Evolutionary conservation across 2,888 invertebrate genomes (phyloP), one percentile per base, ranked within the genome.

Genomic region (Neoaliturus tenellus): DNA sequence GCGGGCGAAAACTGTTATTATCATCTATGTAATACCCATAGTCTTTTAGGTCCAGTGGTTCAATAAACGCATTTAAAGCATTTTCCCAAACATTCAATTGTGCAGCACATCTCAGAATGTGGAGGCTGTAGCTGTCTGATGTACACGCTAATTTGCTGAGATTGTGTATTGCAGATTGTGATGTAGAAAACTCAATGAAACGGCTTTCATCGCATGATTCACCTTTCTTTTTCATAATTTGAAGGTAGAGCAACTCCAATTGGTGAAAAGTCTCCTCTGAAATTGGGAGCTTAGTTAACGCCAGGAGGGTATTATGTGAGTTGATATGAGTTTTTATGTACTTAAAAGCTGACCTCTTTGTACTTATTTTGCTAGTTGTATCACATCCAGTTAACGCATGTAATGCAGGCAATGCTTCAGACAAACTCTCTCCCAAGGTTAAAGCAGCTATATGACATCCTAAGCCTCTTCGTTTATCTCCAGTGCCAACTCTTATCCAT

Each of bases 11-110:
- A 39, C 23, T 73, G 35, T 39, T 39, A 73, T 5, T 39, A n/a
- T 39, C 39, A n/a, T 73, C 73, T 73, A 39, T 39, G 73, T 39
- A 73, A 39, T 39, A 73, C 39, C 73, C 73, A 39, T 71, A 41
- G 39, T 73, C 39, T 73, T 2, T 39, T 39, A 73, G 39, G 39
- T 73, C 35, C n/a, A 44, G 39, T 39, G 62, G 39, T 20, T 73
- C 23, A 44, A 73, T 73, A 39, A 39, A 5, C 35, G 73, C 73
- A 39, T 17, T 73, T 35, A 73, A 23, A 6, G 73, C 35, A 10
- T 73, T 73, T 39, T 73, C 73, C 73, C 73, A 73, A 73, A 39
- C 35, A 20, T 73, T 31, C n/a, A 73, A 73, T 73, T 73, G 73
- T 17, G 44, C 73, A 41, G 39, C 39, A 17, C 39, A 73, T 39